Percentiles rank a stretch among this genome's conserved stretches.
Conservation (phyloP, 2,888 invertebrate species). For the Noctua comes region DNA sequence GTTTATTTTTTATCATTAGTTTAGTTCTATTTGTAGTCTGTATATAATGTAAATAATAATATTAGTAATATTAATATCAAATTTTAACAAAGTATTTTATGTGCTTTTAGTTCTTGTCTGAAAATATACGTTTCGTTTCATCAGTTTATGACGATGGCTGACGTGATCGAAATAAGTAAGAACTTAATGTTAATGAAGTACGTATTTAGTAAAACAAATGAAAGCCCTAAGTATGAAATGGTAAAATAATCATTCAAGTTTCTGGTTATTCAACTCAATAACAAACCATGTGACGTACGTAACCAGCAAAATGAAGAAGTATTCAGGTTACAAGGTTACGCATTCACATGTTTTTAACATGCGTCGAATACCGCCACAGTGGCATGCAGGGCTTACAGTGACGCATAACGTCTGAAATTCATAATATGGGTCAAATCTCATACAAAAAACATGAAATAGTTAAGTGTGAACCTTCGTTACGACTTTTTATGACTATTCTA, state of each 20-base stretch:
- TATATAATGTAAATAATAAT: too few relatives aligned
- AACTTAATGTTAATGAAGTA: neutral
- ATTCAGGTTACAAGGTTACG: conserved; percentile 35
- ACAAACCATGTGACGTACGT: conserved; percentile 18
- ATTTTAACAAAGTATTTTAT: neutral
- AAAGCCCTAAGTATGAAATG: neutral
- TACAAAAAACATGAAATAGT: conserved; percentile 63
- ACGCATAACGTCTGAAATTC: conserved; percentile 50
- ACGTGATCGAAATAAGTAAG: neutral
- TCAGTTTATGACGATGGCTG: neutral
- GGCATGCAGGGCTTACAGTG: conserved; percentile 54
- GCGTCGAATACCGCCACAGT: conserved; percentile 28
- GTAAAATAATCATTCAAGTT: neutral
- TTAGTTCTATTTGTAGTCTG: too few relatives aligned
- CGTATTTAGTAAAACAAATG: neutral
- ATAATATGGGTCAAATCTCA: conserved; percentile 54
- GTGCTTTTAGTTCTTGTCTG: neutral
- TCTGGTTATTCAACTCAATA: conserved; percentile 17
- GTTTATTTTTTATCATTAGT: too few relatives aligned
- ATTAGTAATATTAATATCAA: too few relatives aligned
- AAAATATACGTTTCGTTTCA: neutral
- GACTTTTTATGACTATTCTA: conserved; percentile 21
- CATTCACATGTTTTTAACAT: conserved; percentile 28
- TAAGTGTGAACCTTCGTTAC: conserved; percentile 51
- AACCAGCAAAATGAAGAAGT: conserved; percentile 16